Evolutionary conservation across 2,113 vertebrate species (phyloP).

Genomic region (Ciconia boyciana): DNA sequence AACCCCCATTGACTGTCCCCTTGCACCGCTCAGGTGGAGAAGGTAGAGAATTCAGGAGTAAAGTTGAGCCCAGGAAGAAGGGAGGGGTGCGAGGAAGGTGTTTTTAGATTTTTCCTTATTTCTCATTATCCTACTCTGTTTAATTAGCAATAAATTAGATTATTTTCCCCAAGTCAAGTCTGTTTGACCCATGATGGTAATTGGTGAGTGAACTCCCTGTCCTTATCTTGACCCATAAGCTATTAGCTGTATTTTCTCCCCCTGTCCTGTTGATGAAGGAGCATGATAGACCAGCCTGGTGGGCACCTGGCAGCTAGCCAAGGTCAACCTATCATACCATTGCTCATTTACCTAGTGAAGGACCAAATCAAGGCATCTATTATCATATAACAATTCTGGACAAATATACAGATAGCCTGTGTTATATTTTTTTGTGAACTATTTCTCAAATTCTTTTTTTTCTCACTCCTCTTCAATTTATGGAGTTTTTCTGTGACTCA

Average conservation of each 20-base stretch:
- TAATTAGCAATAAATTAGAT: not conserved
- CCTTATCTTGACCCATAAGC: not conserved
- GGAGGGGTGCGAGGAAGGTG: not conserved
- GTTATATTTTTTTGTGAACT: not conserved
- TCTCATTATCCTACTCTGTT: not conserved
- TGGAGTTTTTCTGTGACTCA: not conserved
- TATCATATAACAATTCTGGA: not conserved
- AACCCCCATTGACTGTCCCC: not conserved
- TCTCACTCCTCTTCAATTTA: not conserved
- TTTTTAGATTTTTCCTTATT: not conserved
- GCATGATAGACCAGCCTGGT: not conserved
- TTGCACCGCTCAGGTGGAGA: fast-evolving
- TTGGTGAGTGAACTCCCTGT: not conserved
- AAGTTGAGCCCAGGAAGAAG: not conserved
- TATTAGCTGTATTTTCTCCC: not conserved
- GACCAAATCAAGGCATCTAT: not conserved
- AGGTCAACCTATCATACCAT: not conserved
- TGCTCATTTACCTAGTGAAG: not conserved
- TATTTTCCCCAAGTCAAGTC: not conserved
- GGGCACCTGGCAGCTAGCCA: not conserved
- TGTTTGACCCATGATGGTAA: not conserved
- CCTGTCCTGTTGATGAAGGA: not conserved
- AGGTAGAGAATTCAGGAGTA: not conserved
- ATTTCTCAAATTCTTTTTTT: not conserved
- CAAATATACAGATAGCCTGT: not conserved